Evolutionary conservation across 2,888 invertebrate species (phyloP), one percentile per base, ranked within the genome.

Genomic region (Leptinotarsa juncta): DNA sequence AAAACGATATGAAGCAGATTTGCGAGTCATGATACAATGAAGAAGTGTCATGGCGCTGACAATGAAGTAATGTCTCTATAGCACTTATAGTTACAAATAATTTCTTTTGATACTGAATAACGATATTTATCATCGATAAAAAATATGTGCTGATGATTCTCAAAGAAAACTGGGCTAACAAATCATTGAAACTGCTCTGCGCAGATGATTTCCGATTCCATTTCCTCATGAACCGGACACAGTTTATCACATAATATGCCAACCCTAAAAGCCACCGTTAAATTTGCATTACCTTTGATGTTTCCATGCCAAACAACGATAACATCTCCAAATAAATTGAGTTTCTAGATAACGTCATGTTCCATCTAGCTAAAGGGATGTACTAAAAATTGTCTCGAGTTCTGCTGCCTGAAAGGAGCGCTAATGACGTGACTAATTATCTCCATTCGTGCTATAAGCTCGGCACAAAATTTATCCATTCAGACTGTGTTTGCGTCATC

Each of bases 261-360:
- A 62, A 32, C 32, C 62, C 32, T 16, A 32, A 32, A 26, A 7
- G n/a, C 32, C 62, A 26, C 26, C 32, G 62, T 62, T 62, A 4
- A 62, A 62, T 62, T 62, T 62, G 32, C 50, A 60, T n/a, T 49
- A 26, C 55, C 65, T 70, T 69, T 68, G 65, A 74, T 68, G 50
- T 68, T 68, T 65, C 65, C 74, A 49, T 65, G 71, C 68, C 67
- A 71, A 71, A 62, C 32, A 26, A n/a, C 67, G 66, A 71, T 74
- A 71, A 67, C 62, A 70, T 71, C 65, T 71, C 62, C 49, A 71
- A 74, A 74, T 67, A 70, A 71, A 68, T 71, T 74, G 74, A 67
- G 51, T 67, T 20, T 66, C 50, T 50, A 70, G 73, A 70, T 73
- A 73, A 66, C 68, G 55, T 70, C 70, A 50, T 66, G 66, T 65